phyloP scores from a whole-genome alignment of 2,797 vertebrate species.

The Urosaurus nigricauda region DNA sequence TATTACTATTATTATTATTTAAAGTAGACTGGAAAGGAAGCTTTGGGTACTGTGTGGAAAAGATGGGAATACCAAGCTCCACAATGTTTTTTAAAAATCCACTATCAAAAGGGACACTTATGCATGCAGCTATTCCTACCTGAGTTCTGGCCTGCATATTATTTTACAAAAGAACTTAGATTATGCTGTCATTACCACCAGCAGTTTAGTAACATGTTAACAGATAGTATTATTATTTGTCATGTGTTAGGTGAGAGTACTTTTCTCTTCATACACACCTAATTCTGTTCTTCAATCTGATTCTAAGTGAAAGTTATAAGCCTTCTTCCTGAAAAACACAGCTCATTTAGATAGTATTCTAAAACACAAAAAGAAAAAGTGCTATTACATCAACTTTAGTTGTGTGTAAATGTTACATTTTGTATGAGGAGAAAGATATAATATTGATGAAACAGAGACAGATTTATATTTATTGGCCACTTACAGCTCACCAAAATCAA shows the following conservation, averaged over 20 bases:
- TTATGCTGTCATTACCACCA: too few relatives aligned
- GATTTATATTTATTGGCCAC: not conserved
- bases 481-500: not conserved
- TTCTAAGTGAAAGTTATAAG: not conserved
- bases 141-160: too few relatives aligned
- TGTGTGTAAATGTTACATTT: not conserved
- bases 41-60: too few relatives aligned
- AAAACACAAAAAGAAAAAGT: not conserved
- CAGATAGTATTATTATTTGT: not conserved
- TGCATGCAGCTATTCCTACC: too few relatives aligned
- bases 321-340: conserved; percentile 14
- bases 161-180: too few relatives aligned
- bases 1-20: too few relatives aligned
- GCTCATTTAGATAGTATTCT: not conserved
- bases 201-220: not conserved
- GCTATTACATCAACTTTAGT: not conserved
- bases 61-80: too few relatives aligned
- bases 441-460: not conserved
- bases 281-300: too few relatives aligned
- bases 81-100: too few relatives aligned
- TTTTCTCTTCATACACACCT: not conserved
- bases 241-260: not conserved
- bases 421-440: not conserved
- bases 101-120: too few relatives aligned
- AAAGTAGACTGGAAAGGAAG: too few relatives aligned